Base-by-base conservation (phyloP, 2,113 vertebrate species). In the Labeo catla region DNA sequence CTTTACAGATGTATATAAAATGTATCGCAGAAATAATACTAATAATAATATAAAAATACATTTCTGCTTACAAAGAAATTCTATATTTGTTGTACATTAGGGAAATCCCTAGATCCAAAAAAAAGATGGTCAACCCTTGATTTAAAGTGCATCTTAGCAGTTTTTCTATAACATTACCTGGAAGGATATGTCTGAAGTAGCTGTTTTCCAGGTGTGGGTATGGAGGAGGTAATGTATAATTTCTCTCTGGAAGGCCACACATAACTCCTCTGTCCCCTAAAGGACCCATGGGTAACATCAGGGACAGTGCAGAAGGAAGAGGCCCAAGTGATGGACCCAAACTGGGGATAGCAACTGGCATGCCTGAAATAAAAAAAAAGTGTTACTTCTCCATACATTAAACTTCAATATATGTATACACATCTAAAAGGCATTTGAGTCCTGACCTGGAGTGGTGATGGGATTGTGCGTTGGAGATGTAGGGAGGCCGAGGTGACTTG, bases 141-240 rank as follows among this genome's bases (percentile, higher is more conserved):
- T 34, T 82, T n/a, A 70, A 54, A 36, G 19, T 78, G 49, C 7
- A 78, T 54, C 2, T 59, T 57, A 13, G 28, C 21, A 11, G 28
- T 5, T 78, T 2, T 59, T 9, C 7, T 10, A 15, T 50, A 49
- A 49, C 19, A 7, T 54, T 82, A 87, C 89, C 89, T 81, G 89
- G 87, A n/a, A 90, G 86, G 93, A 99, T 98, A 93, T 99, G 98
- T 90, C 98, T 94, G 93, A 99, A 99, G 89, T 99, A 99, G 93
- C 98, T 99, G 95, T 97, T 98, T 91, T 99, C 98, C 92, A 99
- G 93, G 91, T 99, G 98, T 21, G 98, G 97, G 93, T 99, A 99
- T 0, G 98, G 98, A 59, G 98, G 97, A 1, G 98, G 98, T 90
- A 99, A 92, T 72, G 97, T 95, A 88, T 99, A 99, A 92, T 99